These are phyloP conservation scores for Bubo scandiacus DNA, from an alignment of 2,113 vertebrate species.

Conservation along the genomic window DNA sequence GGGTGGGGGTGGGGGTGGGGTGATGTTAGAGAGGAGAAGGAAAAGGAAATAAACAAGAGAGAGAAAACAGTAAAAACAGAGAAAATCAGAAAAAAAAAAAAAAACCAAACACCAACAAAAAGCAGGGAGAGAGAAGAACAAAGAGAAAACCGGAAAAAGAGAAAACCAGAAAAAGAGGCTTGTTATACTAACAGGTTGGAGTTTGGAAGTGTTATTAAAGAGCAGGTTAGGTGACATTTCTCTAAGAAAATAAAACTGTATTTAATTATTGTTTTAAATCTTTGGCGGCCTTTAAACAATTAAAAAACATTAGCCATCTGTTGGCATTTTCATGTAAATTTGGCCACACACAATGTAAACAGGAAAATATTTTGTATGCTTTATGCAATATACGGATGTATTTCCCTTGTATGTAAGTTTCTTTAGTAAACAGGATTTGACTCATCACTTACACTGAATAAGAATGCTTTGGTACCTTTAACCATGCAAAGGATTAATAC, in stretches of 20 bases:
- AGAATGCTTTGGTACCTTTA: not conserved
- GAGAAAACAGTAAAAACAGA: fast-evolving
- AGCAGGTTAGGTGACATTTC: not conserved
- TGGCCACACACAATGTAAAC: not conserved
- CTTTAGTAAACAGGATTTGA: not conserved
- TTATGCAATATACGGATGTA: not conserved
- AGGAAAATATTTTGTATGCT: not conserved
- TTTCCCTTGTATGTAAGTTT: not conserved
- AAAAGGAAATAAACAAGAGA: fast-evolving
- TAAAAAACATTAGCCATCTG: not conserved
- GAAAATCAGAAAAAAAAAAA: fast-evolving
- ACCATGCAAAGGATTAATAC: not conserved
- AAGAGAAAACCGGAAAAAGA: no score
- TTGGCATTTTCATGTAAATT: not conserved
- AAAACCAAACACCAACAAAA: no score
- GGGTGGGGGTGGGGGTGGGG: no score
- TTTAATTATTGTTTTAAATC: not conserved
- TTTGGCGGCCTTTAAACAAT: not conserved
- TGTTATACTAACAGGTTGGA: not conserved
- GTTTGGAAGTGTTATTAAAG: not conserved
- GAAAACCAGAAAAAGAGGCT: not conserved
- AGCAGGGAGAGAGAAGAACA: fast-evolving
- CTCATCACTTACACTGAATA: not conserved
- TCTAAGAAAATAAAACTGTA: not conserved
- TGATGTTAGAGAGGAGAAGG: no score